phyloP scores from a whole-genome alignment of 2,113 vertebrate species.

The Gallinago media region DNA sequence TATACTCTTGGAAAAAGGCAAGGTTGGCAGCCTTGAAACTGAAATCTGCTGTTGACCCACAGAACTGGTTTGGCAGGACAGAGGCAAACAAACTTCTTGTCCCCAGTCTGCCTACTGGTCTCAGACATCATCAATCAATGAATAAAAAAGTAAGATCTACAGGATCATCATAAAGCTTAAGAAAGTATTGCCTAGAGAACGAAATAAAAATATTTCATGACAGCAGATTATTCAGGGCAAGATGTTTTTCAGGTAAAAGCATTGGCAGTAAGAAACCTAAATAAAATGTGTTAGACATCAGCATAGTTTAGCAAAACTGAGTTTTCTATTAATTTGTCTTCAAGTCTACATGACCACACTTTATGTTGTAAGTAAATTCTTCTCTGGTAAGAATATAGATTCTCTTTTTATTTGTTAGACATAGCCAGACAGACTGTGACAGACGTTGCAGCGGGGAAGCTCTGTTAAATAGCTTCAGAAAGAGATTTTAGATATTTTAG shows the following conservation, averaged over 20 bases:
- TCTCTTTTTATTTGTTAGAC: not conserved
- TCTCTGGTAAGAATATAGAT: not conserved
- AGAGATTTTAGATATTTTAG: not conserved
- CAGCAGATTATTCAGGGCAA: not conserved
- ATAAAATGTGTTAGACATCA: not conserved
- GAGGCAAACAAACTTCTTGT: not conserved
- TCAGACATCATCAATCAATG: not conserved
- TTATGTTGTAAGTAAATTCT: not conserved
- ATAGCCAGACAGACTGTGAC: not conserved
- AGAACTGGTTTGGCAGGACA: not conserved
- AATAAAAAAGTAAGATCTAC: not conserved
- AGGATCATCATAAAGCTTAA: not conserved
- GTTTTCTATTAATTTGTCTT: not conserved
- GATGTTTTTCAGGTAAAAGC: not conserved
- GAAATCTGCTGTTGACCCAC: not conserved
- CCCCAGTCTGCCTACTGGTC: not conserved
- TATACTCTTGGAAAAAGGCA: not conserved
- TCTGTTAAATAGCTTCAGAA: slow-evolving; percentile 13
- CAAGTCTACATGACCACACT: not conserved
- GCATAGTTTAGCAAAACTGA: not conserved
- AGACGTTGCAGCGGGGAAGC: not conserved
- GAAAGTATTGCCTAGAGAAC: not conserved
- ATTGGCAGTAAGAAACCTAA: not conserved
- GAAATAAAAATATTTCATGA: not conserved
- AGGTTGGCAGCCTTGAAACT: not conserved